Percentiles rank a stretch among this genome's conserved stretches.
Conservation (phyloP, 2,888 invertebrate genomes). For the Lypha dubia region DNA sequence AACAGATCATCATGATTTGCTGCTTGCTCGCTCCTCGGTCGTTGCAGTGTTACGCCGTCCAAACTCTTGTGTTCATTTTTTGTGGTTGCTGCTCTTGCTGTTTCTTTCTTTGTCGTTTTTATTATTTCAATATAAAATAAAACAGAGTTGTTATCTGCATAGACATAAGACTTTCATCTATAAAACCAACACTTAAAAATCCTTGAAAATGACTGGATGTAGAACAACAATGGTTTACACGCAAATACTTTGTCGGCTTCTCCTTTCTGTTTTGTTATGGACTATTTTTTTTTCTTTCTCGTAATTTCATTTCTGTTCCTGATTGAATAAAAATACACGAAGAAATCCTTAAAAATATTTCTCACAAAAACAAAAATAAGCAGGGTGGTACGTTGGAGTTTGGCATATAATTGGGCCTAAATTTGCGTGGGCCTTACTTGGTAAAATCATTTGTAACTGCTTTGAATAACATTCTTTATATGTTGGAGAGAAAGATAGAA, state of each 20-base stretch:
- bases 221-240: slow-evolving; percentile 73
- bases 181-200: slow-evolving; percentile 61
- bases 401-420: background rate
- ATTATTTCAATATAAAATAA: slow-evolving; percentile 40
- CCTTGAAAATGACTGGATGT: slow-evolving; percentile 57
- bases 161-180: slow-evolving; percentile 72
- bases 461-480: no score
- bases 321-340: slow-evolving; percentile 67
- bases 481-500: no score
- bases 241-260: slow-evolving; percentile 69
- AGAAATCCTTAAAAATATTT: slow-evolving; percentile 56
- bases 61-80: slow-evolving; percentile 2
- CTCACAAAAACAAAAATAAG: slow-evolving; percentile 52
- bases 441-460: background rate
- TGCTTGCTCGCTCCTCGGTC: background rate
- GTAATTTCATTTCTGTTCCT: slow-evolving; percentile 51
- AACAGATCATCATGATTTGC: slow-evolving; percentile 44
- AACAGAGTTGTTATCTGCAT: slow-evolving; percentile 72
- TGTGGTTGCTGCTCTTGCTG: slow-evolving; percentile 17
- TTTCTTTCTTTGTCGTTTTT: slow-evolving; percentile 10
- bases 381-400: background rate
- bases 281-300: background rate
- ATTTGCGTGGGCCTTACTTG: background rate
- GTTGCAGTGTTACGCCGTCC: slow-evolving; percentile 9
- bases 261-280: slow-evolving; percentile 41